Conservation (phyloP, 92 coral and sea anemone genomes). For the Epizoanthus illoricatus region DNA sequence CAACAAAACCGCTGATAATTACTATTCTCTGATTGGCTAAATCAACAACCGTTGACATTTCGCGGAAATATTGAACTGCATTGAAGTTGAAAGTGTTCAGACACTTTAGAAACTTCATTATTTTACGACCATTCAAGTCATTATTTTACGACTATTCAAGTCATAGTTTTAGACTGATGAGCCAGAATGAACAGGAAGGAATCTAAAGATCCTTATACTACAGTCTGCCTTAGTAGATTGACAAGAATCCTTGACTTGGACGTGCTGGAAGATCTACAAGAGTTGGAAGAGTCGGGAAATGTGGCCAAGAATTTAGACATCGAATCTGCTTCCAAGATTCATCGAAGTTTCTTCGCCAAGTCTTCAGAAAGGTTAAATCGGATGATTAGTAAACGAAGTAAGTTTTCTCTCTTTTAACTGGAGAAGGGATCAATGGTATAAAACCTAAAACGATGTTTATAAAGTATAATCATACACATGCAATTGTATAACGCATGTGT, state of each 20-base stretch:
- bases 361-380: conserved; percentile 82
- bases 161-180: too few species aligned
- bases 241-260: conserved; percentile 81
- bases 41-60: conserved; percentile 56
- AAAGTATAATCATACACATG: too few species aligned
- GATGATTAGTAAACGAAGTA: conserved; percentile 77
- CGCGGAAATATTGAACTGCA: conserved; percentile 58
- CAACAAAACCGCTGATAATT: conserved; percentile 57
- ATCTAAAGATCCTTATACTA: conserved; percentile 76
- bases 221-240: conserved; percentile 79
- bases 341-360: conserved; percentile 75
- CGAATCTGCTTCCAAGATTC: conserved; percentile 59
- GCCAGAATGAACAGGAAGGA: conserved; percentile 82
- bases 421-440: background rate
- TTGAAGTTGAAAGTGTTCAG: background rate
- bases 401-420: conserved; percentile 4
- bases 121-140: background rate
- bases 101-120: background rate
- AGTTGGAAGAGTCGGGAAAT: conserved; percentile 75
- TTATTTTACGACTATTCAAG: background rate
- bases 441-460: background rate
- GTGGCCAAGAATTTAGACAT: conserved; percentile 81
- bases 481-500: background rate
- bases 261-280: conserved; percentile 83
- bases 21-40: conserved; percentile 62